A percentile compares a stretch with the other conserved stretches of the same genome.
Evolutionary conservation across 2,113 vertebrate species (phyloP).

Genomic region (Benitochromis conjunctus): DNA sequence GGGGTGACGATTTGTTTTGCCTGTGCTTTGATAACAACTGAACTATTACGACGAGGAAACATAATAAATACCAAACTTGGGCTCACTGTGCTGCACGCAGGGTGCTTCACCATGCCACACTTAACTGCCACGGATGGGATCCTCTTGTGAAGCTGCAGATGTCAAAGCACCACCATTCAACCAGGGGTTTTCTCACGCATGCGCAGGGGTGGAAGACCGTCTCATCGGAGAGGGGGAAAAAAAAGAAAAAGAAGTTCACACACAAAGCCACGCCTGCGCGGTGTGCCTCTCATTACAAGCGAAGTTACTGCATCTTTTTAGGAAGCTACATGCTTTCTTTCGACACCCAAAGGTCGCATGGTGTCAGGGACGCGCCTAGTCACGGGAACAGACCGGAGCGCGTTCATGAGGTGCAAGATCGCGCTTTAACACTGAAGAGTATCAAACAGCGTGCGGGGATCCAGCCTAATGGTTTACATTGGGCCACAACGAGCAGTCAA

Average conservation of each 20-base stretch:
- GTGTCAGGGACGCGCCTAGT: constrained; percentile 74
- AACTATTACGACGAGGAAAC: not conserved
- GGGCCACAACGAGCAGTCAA: constrained; percentile 63
- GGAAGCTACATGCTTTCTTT: constrained; percentile 73
- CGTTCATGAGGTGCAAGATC: constrained; percentile 75
- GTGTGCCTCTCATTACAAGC: constrained; percentile 58
- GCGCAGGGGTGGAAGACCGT: constrained; percentile 40
- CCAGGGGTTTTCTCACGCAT: constrained; percentile 63
- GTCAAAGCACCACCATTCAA: constrained; percentile 48
- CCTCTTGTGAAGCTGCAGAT: constrained; percentile 43
- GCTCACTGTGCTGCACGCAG: not conserved
- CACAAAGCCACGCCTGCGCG: constrained; percentile 76
- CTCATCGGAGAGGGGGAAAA: constrained; percentile 36
- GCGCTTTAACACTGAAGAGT: constrained; percentile 71
- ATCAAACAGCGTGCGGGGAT: constrained; percentile 69
- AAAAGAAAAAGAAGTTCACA: constrained; percentile 57
- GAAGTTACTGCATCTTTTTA: constrained; percentile 72
- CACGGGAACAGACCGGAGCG: constrained; percentile 70
- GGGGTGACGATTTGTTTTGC: not conserved
- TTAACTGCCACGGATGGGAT: constrained; percentile 28
- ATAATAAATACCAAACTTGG: not conserved
- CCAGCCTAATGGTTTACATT: constrained; percentile 66
- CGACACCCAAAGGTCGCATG: constrained; percentile 75
- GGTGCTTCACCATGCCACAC: not conserved
- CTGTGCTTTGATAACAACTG: not conserved